phyloP scores from a whole-genome alignment of 2,888 invertebrate genomes.

The Lasioglossum leucozonium region DNA sequence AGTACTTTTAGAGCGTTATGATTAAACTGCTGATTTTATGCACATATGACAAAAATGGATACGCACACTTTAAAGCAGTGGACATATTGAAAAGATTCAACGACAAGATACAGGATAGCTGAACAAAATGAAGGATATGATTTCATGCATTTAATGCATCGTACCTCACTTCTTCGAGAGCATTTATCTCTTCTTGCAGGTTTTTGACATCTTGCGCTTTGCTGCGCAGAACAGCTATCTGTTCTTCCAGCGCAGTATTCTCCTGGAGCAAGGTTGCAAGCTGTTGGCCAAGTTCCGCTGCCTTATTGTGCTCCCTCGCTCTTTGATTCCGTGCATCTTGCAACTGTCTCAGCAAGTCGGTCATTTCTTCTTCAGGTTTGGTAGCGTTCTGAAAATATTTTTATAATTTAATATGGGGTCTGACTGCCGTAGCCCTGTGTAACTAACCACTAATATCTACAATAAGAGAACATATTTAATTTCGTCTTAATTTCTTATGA shows the following conservation, averaged over 20 bases:
- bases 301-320: slow-evolving; percentile 90
- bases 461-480: no score
- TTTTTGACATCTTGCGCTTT: slow-evolving; percentile 92
- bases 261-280: slow-evolving; percentile 89
- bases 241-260: slow-evolving; percentile 89
- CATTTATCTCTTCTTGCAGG: slow-evolving; percentile 93
- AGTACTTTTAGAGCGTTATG: no score
- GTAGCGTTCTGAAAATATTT: slow-evolving; percentile 72
- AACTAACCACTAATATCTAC: not conserved
- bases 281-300: slow-evolving; percentile 92
- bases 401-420: not conserved
- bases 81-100: no score
- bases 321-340: slow-evolving; percentile 89
- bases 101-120: not conserved
- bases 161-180: slow-evolving; percentile 93
- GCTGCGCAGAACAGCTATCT: slow-evolving; percentile 88
- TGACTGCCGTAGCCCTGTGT: not conserved
- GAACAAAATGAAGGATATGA: not conserved
- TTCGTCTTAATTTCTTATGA: no score
- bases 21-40: no score
- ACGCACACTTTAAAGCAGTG: no score
- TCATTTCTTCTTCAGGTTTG: slow-evolving; percentile 83
- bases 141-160: not conserved
- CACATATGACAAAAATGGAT: no score
- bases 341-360: slow-evolving; percentile 88